Evolutionary conservation across 35 echinoderm and acorn worm species (phyloP).

Genomic region (Heliocidaris erythrogramma): DNA sequence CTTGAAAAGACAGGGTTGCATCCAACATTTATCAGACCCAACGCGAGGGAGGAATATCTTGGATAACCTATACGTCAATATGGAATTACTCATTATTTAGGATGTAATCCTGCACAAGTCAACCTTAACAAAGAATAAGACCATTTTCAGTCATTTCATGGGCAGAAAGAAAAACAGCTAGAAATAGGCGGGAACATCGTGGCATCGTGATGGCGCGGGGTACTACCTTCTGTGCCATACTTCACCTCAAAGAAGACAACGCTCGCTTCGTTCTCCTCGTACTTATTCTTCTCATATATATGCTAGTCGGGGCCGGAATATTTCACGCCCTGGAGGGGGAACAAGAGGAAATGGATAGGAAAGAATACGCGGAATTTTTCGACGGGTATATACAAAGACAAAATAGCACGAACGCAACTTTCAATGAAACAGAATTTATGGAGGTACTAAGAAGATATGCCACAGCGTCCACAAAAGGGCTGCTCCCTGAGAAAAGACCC

Average conservation of each 20-base stretch:
- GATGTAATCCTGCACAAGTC: background rate
- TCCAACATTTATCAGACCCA: background rate
- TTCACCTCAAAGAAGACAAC: conserved; percentile 97
- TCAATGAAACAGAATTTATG: conserved; percentile 66
- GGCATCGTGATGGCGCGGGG: conserved; percentile 87
- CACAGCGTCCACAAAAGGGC: conserved; percentile 66
- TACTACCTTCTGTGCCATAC: conserved; percentile 78
- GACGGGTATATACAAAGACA: conserved; percentile 49
- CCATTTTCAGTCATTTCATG: background rate
- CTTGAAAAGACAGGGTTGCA: background rate
- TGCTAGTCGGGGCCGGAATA: conserved; percentile 91
- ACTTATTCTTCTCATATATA: conserved; percentile 82
- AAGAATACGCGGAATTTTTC: conserved; percentile 28
- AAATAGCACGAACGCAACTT: conserved; percentile 12
- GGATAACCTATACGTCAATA: background rate
- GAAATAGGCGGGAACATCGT: background rate
- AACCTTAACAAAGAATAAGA: background rate
- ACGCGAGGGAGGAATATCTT: background rate
- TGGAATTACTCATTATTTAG: background rate
- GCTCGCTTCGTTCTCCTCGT: conserved; percentile 90
- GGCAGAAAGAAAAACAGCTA: background rate
- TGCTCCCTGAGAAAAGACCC: conserved; percentile 59
- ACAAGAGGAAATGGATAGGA: conserved; percentile 54
- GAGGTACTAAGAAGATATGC: conserved; percentile 61
- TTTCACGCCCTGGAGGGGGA: conserved; percentile 73